A percentile compares a stretch with the other conserved stretches of the same genome.
Conservation (phyloP, 30 jellyfish, hydroid and myxozoan species). For the Catostylus mosaicus region DNA sequence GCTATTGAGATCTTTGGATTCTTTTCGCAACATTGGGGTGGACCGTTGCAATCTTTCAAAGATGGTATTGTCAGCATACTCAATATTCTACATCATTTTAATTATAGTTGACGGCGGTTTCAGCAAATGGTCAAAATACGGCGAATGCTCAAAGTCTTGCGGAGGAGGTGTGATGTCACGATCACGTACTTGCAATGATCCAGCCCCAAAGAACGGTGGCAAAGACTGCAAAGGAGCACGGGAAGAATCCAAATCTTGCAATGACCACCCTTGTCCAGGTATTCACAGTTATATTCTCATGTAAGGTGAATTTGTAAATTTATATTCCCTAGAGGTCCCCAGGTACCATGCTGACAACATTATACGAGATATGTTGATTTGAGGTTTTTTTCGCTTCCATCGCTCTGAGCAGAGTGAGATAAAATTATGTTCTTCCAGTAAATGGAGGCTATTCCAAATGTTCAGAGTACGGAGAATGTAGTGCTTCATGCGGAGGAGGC, state of each 20-base stretch:
- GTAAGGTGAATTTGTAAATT: background rate
- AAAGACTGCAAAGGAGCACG: background rate
- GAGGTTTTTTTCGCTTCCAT: too few species aligned
- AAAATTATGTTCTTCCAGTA: too few species aligned
- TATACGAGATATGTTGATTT: too few species aligned
- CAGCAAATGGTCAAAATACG: background rate
- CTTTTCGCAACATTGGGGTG: too few species aligned
- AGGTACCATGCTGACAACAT: too few species aligned
- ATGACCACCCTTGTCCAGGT: conserved; percentile 14
- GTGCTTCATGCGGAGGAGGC: conserved; percentile 31
- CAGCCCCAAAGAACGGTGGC: conserved; percentile 2
- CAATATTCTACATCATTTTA: too few species aligned
- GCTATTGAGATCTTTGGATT: too few species aligned
- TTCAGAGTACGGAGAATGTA: conserved; percentile 27
- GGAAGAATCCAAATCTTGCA: background rate
- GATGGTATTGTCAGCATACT: too few species aligned
- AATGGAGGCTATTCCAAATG: conserved; percentile 35
- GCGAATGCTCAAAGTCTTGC: conserved; percentile 2
- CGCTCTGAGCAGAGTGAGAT: too few species aligned
- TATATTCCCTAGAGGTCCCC: background rate
- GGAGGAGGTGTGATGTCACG: conserved; percentile 15
- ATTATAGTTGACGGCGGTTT: conserved; percentile 1
- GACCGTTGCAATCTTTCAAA: too few species aligned
- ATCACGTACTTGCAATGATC: background rate
- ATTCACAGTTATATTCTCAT: background rate